Evolutionary conservation across 2,888 invertebrate species (phyloP), one percentile per base, ranked within the genome.

Genomic region (Drosophila phalerata): DNA sequence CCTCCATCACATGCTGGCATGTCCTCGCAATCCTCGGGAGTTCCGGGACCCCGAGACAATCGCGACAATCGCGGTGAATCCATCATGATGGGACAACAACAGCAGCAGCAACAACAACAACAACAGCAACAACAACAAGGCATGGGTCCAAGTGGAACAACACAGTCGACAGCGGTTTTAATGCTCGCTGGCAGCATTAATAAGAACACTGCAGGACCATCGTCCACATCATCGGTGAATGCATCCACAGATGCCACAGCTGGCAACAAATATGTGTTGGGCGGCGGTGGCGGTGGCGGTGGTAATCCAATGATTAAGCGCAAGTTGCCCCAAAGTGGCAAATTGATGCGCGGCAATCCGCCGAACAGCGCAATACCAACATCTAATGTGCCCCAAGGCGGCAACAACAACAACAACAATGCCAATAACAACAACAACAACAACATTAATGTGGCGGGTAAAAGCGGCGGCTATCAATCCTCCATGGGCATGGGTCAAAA

Each of bases 271-370:
- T 91, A 91, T 72, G 45, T 25, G 6, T 78, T 84, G 51, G 77
- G 80, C 45, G 3, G 22, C 3, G 77, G 68, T 11, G 78, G 22
- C 3, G 77, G 68, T 11, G 78, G 78, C 63, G 76, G 62, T 5
- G 76, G 74, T n/a, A 70, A 83, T 73, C 96, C 96, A 70, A 96
- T 97, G 19, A 95, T 96, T 70, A 97, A 96, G 93, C 94, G 97
- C 91, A 96, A 97, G 67, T 91, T 94, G 92, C 92, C 94, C 42
- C 88, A 81, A 17, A 68, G 83, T 51, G 80, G 80, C 57, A 95
- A 95, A 49, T 89, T 96, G 63, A 94, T 96, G 81, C 94, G 96
- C 40, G 74, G 74, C 13, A 94, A 74, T 63, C 52, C 75, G 48
- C 94, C 49, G 47, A 76, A 71, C 40, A 73, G 67, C 8, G 79